Evolutionary conservation across 1,140 invertebrate genomes (phyloP).

Genomic region (Zaprionus nigranus): DNA sequence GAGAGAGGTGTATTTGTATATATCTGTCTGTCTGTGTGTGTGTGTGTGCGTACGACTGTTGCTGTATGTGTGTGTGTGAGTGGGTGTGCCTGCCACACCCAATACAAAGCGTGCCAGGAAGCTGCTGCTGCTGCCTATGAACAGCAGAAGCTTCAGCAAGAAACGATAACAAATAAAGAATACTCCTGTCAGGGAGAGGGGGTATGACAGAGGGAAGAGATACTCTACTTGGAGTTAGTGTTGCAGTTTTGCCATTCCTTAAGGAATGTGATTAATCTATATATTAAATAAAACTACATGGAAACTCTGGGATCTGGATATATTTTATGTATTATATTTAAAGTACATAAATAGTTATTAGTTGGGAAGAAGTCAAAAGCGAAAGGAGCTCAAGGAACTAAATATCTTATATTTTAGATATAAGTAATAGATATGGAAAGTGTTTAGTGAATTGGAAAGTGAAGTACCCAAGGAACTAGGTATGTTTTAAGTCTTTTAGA

Average conservation of each 20-base stretch:
- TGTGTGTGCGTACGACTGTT: conserved; percentile 14
- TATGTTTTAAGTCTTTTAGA: no score
- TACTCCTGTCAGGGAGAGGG: neutral
- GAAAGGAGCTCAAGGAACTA: no score
- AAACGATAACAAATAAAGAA: conserved; percentile 47
- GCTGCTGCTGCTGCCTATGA: conserved; percentile 45
- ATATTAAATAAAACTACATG: neutral
- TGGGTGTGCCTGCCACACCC: conserved; percentile 58
- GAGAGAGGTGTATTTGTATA: neutral
- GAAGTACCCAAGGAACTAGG: no score
- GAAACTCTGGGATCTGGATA: no score
- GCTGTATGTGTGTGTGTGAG: conserved; percentile 27
- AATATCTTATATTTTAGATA: no score
- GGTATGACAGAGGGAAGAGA: neutral
- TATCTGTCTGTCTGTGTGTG: conserved; percentile 2
- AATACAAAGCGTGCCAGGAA: conserved; percentile 65
- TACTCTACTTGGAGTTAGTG: neutral
- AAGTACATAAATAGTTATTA: no score
- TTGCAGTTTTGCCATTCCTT: neutral
- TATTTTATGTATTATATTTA: no score
- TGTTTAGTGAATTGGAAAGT: no score
- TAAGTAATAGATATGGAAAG: no score
- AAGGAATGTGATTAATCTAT: neutral
- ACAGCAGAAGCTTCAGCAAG: conserved; percentile 54
- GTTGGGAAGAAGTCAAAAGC: no score